Conservation (phyloP, 2,888 invertebrate genomes). For the Hemaris fuciformis region DNA sequence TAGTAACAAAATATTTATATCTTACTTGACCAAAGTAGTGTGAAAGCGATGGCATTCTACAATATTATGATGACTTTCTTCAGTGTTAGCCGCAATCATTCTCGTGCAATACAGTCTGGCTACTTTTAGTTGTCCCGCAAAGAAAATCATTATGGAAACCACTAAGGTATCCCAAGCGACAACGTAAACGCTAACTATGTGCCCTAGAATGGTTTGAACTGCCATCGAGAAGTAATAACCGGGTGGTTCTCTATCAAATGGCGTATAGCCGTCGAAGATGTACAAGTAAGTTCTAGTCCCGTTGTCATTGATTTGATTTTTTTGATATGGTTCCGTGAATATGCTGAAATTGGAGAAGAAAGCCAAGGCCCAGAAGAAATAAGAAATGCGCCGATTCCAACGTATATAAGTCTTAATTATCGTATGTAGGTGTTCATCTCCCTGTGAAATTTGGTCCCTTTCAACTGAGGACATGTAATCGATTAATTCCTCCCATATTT, state of each 20-base stretch:
- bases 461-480: constrained; percentile 49
- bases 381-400: constrained; percentile 47
- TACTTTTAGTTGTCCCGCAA: constrained; percentile 58
- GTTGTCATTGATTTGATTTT: constrained; percentile 44
- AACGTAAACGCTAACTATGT: constrained; percentile 50
- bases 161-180: constrained; percentile 59
- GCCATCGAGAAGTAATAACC: constrained; percentile 55
- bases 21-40: constrained; percentile 43
- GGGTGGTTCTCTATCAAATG: constrained; percentile 48
- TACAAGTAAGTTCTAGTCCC: constrained; percentile 47
- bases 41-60: constrained; percentile 49
- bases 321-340: constrained; percentile 54
- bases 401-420: constrained; percentile 45
- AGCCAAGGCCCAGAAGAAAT: constrained; percentile 51
- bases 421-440: constrained; percentile 26
- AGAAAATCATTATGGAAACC: constrained; percentile 59
- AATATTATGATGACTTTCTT: constrained; percentile 45
- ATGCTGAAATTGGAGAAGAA: constrained; percentile 51
- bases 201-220: constrained; percentile 51
- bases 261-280: constrained; percentile 57
- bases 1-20: no score
- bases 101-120: constrained; percentile 40
- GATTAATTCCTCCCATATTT: constrained; percentile 49
- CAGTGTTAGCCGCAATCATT: constrained; percentile 26
- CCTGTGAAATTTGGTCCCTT: constrained; percentile 35